Evolutionary conservation across 2,888 invertebrate species (phyloP), one percentile per base, ranked within the genome.

Genomic region (Apocheima hispidaria): DNA sequence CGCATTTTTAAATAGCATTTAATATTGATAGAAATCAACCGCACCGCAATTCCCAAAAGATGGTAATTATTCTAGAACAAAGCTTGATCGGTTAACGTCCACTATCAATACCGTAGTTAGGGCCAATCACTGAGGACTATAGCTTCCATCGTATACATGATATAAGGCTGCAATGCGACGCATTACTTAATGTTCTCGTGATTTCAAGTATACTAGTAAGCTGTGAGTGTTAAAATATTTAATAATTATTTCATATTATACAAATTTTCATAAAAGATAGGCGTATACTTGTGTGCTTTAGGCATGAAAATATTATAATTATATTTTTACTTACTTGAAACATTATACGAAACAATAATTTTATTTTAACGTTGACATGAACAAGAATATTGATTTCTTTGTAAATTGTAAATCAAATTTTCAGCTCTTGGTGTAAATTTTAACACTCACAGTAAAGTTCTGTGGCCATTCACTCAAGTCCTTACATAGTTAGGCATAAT

Each of bases 101-200:
- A 66, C 63, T 59, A 69, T 60, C 33, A 70, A 78, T 76, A 83
- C 79, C 82, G 79, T 76, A 83, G 84, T 84, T 83, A 86, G 83
- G 84, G 84, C 84, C 85, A 83, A 82, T 84, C 84, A 58, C 21
- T 49, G 59, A 40, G 40, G 41, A 35, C 81, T 79, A 79, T 84
- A 84, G 91, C 85, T 73, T 77, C 83, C 87, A 78, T 83, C 95
- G 95, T 95, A 95, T 95, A 95, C 95, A 94, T 94, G 94, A 94
- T 93, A 93, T 95, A 95, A 95, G 95, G 95, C 95, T 93, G 92
- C 85, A 90, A 92, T 90, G 88, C 85, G 63, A 58, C 58, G 86
- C 89, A 92, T 91, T 89, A 90, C 92, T 75, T 81, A 77, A 81
- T 81, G 82, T 80, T 68, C 80, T 86, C 81, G 81, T 86, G 80